phyloP scores from a whole-genome alignment of 30 jellyfish, hydroid and myxozoan species.

The Chironex yamaguchii region DNA sequence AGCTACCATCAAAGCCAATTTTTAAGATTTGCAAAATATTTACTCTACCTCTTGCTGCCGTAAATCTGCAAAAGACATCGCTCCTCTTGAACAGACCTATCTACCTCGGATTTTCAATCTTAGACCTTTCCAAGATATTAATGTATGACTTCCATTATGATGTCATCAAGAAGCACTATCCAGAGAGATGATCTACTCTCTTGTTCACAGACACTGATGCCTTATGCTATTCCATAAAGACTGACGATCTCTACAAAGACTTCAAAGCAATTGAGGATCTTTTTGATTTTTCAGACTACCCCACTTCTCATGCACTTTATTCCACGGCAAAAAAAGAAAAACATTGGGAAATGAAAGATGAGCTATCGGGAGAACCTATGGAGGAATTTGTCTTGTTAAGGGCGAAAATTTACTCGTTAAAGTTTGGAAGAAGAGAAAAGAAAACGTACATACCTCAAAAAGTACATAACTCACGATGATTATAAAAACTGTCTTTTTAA shows the following conservation, averaged over 20 bases:
- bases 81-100: slow-evolving; percentile 59
- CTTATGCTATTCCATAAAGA: no score
- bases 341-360: slow-evolving; percentile 68
- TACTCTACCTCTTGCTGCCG: not conserved
- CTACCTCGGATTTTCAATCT: slow-evolving; percentile 54
- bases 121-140: slow-evolving; percentile 53
- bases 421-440: slow-evolving; percentile 21
- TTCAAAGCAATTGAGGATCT: no score
- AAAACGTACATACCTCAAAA: slow-evolving; percentile 20
- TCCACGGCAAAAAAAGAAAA: slow-evolving; percentile 38
- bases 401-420: slow-evolving; percentile 51
- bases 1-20: slow-evolving; percentile 51
- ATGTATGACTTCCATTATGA: slow-evolving; percentile 79
- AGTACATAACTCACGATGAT: slow-evolving; percentile 13
- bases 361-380: slow-evolving; percentile 38
- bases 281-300: no score
- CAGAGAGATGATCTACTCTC: slow-evolving; percentile 20
- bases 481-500: slow-evolving; percentile 22
- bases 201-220: slow-evolving; percentile 78
- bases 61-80: no score
- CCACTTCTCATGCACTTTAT: not conserved
- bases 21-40: slow-evolving; percentile 22
- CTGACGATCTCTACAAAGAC: no score
- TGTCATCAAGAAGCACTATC: slow-evolving; percentile 36
- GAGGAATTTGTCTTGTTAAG: slow-evolving; percentile 53